Evolutionary conservation across 2,113 vertebrate species (phyloP).

Genomic region (Protomyctophum bolini): DNA sequence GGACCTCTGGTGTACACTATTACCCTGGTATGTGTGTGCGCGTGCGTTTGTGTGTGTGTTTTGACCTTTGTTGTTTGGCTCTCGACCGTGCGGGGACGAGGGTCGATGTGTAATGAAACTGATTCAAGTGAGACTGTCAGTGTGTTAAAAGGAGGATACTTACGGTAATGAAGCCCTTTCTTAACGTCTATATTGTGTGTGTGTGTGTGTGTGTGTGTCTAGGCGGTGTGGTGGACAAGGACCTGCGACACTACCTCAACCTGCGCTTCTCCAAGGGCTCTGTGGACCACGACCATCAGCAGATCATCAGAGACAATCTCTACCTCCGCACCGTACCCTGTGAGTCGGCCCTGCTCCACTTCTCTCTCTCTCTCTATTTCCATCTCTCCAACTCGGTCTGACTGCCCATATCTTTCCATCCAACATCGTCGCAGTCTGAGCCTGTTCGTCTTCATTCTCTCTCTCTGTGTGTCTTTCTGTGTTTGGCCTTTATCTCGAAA

Average conservation of each 20-base stretch:
- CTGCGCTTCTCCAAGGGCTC: slow-evolving; percentile 98
- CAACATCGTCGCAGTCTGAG: no score
- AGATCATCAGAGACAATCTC: slow-evolving; percentile 99
- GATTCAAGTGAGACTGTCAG: neutral
- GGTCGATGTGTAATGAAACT: slow-evolving; percentile 18
- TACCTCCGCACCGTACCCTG: slow-evolving; percentile 99
- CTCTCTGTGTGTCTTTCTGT: neutral
- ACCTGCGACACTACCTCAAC: slow-evolving; percentile 99
- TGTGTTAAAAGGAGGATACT: neutral
- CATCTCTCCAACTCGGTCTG: neutral
- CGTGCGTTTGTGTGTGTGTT: slow-evolving; percentile 3
- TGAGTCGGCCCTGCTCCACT: slow-evolving; percentile 77
- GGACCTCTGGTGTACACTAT: slow-evolving; percentile 56
- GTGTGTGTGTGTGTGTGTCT: slow-evolving; percentile 36
- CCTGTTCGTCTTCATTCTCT: neutral
- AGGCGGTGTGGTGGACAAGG: slow-evolving; percentile 99
- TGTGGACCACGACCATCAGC: slow-evolving; percentile 98
- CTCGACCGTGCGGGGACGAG: slow-evolving; percentile 1
- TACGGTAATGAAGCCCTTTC: neutral
- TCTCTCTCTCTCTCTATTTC: neutral
- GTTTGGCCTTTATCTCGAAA: no score
- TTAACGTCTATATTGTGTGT: neutral
- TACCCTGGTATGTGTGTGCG: slow-evolving; percentile 32
- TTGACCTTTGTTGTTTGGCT: neutral
- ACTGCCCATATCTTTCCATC: no score